These are phyloP conservation scores for Elachura formosa DNA, from an alignment of 2,113 vertebrate species.

Conservation along the genomic window DNA sequence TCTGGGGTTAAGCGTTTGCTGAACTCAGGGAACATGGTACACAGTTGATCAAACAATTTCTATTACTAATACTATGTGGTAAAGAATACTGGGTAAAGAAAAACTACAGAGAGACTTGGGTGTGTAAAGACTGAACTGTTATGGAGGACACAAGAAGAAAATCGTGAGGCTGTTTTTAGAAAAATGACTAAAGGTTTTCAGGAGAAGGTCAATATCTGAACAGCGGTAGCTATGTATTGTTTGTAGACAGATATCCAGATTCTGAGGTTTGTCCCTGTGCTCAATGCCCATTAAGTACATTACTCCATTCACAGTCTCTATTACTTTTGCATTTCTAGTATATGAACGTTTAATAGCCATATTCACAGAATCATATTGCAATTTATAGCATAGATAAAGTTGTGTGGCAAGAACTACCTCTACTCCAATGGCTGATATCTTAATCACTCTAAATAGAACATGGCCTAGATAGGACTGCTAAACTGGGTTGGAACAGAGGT, in stretches of 20 bases:
- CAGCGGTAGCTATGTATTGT: neutral
- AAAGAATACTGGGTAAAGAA: neutral
- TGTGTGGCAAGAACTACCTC: neutral
- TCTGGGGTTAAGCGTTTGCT: neutral
- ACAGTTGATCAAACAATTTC: neutral
- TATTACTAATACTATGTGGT: neutral
- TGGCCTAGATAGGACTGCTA: neutral
- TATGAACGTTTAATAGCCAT: neutral
- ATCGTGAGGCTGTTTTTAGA: neutral
- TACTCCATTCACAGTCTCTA: neutral
- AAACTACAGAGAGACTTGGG: neutral
- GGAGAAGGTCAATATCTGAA: neutral
- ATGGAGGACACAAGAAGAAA: neutral
- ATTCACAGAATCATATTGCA: neutral
- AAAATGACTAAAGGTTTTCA: neutral
- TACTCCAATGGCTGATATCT: neutral
- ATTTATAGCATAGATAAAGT: neutral
- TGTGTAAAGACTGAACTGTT: neutral
- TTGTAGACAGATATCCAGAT: neutral
- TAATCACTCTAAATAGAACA: neutral
- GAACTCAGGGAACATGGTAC: neutral
- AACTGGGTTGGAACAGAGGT: neutral
- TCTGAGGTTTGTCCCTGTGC: neutral
- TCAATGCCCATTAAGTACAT: neutral
- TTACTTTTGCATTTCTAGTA: neutral